Base-by-base conservation (phyloP, 1,140 invertebrate genomes). In the Caenorhabditis brenneri region DNA sequence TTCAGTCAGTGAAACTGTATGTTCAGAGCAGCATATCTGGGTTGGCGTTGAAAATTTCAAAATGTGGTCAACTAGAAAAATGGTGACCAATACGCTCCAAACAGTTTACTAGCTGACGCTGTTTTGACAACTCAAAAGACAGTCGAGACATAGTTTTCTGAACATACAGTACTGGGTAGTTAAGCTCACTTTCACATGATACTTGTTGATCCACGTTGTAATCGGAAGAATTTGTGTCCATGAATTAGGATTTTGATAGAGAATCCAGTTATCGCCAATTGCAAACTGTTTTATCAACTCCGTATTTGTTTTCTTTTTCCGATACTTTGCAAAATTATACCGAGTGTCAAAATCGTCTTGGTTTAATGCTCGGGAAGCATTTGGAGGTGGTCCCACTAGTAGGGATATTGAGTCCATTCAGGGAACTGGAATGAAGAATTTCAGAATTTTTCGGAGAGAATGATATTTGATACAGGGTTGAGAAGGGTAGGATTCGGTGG, bases 291-390 rank as follows among this genome's bases (percentile, higher is more conserved):
- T 39, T 9, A 42, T n/a, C 10, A 74, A n/a, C 27, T 74, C 65
- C 36, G 65, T 42, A 31, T 74, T 74, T 39, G 65, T 74, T 36
- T 74, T 74, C 65, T 74, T 74, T 12, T 74, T 74, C 10, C 65
- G 65, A 24, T 74, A 74, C 29, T 74, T 74, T 39, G 65, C 65
- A 74, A 74, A 74, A n/a, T 74, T 74, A 36, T 74, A 74, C 22
- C 65, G 36, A 2, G 65, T 74, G 22, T 74, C 65, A 46, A 74
- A 74, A 42, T 74, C 65, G 24, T 74, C 65, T 74, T 74, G 65
- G 24, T 42, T 74, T 10, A 74, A 24, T 12, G 65, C 65, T 42
- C 65, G 16, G 19, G 65, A 24, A 1, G 65, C 65, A n/a, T 74
- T 74, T 3, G 65, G 65, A 22, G 65, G 36, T 1, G 65, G 65